These are phyloP conservation scores for Gerosis bhagava DNA, from an alignment of 2,888 invertebrate genomes.

Conservation along the genomic window DNA sequence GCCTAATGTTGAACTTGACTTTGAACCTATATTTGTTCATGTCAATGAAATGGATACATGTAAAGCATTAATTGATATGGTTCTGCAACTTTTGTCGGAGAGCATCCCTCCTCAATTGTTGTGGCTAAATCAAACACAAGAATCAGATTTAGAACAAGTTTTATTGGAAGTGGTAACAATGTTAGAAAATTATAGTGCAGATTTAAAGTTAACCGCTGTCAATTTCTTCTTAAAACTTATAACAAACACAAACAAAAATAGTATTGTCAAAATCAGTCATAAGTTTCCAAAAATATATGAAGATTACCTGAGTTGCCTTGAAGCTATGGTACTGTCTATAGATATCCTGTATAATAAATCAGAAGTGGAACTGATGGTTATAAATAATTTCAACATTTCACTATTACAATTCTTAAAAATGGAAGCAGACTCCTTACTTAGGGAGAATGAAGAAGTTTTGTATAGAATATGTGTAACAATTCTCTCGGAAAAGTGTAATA, in stretches of 20 bases:
- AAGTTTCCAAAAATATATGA: conserved; percentile 48
- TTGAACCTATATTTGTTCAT: conserved; percentile 64
- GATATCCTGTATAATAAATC: conserved; percentile 57
- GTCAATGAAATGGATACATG: conserved; percentile 58
- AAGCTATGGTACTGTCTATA: conserved; percentile 52
- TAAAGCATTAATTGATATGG: conserved; percentile 55
- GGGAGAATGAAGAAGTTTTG: conserved; percentile 41
- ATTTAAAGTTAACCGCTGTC: conserved; percentile 57
- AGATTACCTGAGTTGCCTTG: conserved; percentile 48
- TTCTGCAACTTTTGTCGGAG: conserved; percentile 60
- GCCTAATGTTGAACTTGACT: conserved; percentile 62
- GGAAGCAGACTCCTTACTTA: conserved; percentile 34
- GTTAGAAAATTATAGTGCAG: conserved; percentile 58
- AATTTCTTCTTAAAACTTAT: conserved; percentile 61
- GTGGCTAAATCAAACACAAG: conserved; percentile 43
- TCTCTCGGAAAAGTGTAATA: conserved; percentile 43
- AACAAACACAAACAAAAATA: conserved; percentile 49
- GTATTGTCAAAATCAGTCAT: conserved; percentile 46
- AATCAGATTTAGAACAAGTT: conserved; percentile 41
- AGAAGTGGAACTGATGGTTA: conserved; percentile 46
- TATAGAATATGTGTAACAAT: conserved; percentile 52
- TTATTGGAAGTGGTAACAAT: conserved; percentile 51
- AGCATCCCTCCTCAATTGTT: conserved; percentile 58
- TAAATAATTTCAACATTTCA: conserved; percentile 50
- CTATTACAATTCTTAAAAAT: conserved; percentile 46